A percentile compares a stretch with the other conserved stretches of the same genome.
phyloP scores from a whole-genome alignment of 1,140 invertebrate genomes.

The Melipona quadrifasciata region DNA sequence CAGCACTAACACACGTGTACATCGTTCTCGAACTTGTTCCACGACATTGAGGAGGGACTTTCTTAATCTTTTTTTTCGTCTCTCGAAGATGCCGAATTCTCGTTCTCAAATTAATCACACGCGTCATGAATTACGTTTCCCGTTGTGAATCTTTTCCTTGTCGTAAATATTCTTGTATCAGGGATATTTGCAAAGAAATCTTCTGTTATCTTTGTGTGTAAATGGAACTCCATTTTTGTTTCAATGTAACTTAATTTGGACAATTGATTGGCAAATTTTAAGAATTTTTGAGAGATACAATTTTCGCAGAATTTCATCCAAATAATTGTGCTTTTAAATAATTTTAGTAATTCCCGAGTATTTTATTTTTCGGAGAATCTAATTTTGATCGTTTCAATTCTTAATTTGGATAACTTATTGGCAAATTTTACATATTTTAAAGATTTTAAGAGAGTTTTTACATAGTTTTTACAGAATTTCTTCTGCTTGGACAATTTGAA shows the following conservation, averaged over 20 bases:
- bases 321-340: neutral
- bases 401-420: neutral
- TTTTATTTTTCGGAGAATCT: neutral
- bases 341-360: neutral
- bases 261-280: neutral
- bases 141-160: neutral
- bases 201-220: neutral
- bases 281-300: neutral
- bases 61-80: neutral
- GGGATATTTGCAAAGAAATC: neutral
- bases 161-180: neutral
- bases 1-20: neutral
- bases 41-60: conserved; percentile 13
- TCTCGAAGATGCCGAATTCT: neutral
- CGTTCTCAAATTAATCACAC: conserved; percentile 15
- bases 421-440: neutral
- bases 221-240: neutral
- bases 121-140: neutral
- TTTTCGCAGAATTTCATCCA: neutral
- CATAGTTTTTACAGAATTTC: neutral
- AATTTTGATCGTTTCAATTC: neutral
- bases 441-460: neutral
- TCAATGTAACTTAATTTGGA: neutral
- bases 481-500: neutral
- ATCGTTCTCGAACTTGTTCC: conserved; percentile 16